Evolutionary conservation across 2,113 vertebrate genomes (phyloP), one percentile per base, ranked within the genome.

Genomic region (Eurystomus gularis): DNA sequence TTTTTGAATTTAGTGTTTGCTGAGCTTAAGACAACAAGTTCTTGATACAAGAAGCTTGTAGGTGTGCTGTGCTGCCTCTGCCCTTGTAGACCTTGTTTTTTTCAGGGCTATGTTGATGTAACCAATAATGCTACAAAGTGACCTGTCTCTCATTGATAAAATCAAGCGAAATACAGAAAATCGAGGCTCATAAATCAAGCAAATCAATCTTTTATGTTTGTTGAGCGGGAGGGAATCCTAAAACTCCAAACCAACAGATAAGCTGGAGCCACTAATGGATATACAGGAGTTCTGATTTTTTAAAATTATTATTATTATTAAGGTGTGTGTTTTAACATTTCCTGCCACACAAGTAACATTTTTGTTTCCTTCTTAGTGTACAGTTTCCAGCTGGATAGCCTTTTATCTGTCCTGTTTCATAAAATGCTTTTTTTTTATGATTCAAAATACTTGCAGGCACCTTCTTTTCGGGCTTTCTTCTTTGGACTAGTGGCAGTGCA

Each of bases 1-100:
- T 17, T 51, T 60, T 60, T n/a, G 6, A 55, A 39, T 72, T 66
- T 19, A 46, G 18, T 6, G 2, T 75, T 70, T 90, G 35, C 57
- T 60, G 62, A 71, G 16, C 33, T 77, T 28, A 37, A 3, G 13
- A 9, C 69, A 58, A 6, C 8, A 15, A 14, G 8, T n/a, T 35
- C 76, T 80, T 65, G 13, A 2, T 24, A 5, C 5, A 28, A 58
- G 37, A 29, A 51, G 26, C 3, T 3, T 0, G 1, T 37, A n/a
- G 40, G 29, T 68, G 51, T 39, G 68, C 68, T 87, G 17, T 84
- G 65, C 51, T 90, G 61, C 70, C 65, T 75, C 65, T 92, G 51
- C 52, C 82, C 29, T 46, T 37, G 46, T 14, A 37, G 33, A 25
- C 7, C 9, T 28, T 0, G 3, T 37, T 72, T 90, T n/a, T 93